Conservation (phyloP, 2,888 invertebrate species). For the Penaeus monodon region DNA sequence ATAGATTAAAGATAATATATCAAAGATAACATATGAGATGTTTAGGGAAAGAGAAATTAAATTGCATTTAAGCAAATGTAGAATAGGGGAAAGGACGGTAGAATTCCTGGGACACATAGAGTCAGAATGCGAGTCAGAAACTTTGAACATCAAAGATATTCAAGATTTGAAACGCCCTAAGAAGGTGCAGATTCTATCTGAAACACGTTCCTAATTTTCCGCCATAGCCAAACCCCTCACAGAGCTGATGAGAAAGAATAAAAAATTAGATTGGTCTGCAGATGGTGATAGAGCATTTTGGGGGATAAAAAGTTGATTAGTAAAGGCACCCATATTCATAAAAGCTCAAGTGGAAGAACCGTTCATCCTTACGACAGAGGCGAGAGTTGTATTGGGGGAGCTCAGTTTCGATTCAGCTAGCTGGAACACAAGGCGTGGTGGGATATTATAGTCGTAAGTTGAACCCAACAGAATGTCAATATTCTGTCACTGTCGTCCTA, state of each 20-base stretch:
- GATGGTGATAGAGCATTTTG: not conserved
- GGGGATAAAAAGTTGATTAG: not conserved
- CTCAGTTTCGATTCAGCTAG: not conserved
- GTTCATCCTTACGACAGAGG: not conserved
- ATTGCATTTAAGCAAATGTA: not conserved
- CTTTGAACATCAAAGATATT: not conserved
- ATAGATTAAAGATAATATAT: too few relatives aligned
- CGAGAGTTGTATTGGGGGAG: not conserved
- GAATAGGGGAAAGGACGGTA: not conserved
- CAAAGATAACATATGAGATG: too few relatives aligned
- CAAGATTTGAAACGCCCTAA: not conserved
- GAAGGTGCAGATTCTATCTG: not conserved
- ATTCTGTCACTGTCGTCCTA: conserved; percentile 7
- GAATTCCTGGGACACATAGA: not conserved
- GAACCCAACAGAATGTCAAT: not conserved
- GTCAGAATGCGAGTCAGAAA: not conserved
- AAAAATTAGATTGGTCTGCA: too few relatives aligned
- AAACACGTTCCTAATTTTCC: not conserved
- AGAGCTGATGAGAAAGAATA: not conserved
- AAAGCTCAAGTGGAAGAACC: not conserved
- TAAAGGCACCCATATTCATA: not conserved
- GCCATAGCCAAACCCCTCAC: not conserved
- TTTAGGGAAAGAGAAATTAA: not conserved
- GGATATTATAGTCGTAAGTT: conserved; percentile 8
- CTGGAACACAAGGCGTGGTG: not conserved